Evolutionary conservation across 2,113 vertebrate species (phyloP), one percentile per base, ranked within the genome.

Genomic region (Pteropus alecto): DNA sequence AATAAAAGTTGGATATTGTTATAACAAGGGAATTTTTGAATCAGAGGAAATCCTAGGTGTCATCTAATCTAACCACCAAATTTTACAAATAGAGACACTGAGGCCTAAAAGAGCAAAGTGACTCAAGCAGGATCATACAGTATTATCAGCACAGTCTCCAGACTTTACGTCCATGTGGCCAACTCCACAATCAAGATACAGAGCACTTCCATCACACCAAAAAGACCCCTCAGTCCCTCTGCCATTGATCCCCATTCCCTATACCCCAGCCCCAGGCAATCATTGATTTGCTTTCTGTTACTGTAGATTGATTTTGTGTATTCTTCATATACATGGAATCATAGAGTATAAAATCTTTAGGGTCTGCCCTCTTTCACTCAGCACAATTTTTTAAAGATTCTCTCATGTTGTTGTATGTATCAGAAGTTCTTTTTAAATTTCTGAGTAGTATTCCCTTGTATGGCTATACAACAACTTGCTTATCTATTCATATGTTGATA

Each of bases 11-110:
- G 11, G 16, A 78, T 87, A 33, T 61, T 70, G 33, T 71, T 56
- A 67, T 30, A 86, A 91, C 30, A 86, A 76, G 78, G 56, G 43
- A 41, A 74, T 65, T 74, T 92, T 35, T 79, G 63, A 90, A 33
- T 38, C 82, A 82, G 61, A 91, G 71, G 41, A 90, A 95, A 90
- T 79, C 58, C 43, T 63, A 87, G 30, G 65, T 4, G 9, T n/a
- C 61, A 63, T 26, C 38, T 58, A 67, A 54, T 35, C 41, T 6
- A 71, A 78, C 46, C 11, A 73, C 24, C 43, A 30, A 90, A 48
- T 93, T 87, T 83, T 82, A 93, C 41, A 90, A 65, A 65, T 7
- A 82, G 74, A 79, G 28, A 87, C 77, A 94, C 67, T 56, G 56
- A 93, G 43, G 33, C 38, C 43, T 7, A 58, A 46, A 46, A 51